Conservation (phyloP, 2,888 invertebrate species). For the Athalia rosae region DNA sequence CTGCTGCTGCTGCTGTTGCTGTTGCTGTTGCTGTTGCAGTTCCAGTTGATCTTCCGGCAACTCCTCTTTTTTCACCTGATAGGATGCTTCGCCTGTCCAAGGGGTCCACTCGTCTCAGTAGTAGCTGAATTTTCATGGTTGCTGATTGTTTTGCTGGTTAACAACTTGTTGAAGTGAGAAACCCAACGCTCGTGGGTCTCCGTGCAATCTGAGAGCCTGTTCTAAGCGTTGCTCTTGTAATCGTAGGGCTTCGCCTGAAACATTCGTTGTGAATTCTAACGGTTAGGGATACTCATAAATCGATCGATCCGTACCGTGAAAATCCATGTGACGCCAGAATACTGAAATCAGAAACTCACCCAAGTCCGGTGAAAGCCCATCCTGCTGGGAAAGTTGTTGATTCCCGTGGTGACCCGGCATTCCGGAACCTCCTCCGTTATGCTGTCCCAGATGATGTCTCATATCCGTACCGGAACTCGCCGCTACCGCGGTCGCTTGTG, state of each 20-base stretch:
- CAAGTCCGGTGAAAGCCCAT: conserved; percentile 69
- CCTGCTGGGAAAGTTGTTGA: conserved; percentile 70
- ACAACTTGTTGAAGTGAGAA: conserved; percentile 79
- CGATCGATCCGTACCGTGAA: neutral
- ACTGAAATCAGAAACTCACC: conserved; percentile 57
- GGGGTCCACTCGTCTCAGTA: conserved; percentile 80
- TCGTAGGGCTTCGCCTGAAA: conserved; percentile 71
- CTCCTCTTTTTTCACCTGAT: conserved; percentile 37
- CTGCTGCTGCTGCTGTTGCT: conserved; percentile 58
- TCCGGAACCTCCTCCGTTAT: conserved; percentile 69
- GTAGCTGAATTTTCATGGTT: conserved; percentile 88
- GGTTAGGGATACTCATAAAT: no score
- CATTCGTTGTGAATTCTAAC: neutral
- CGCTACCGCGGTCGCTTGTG: conserved; percentile 69
- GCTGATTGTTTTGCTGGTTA: conserved; percentile 76
- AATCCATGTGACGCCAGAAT: neutral
- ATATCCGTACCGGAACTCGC: conserved; percentile 73
- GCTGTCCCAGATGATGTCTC: conserved; percentile 72
- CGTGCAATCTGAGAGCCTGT: conserved; percentile 87
- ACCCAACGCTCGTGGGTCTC: conserved; percentile 86
- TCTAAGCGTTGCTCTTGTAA: conserved; percentile 88
- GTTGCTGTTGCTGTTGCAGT: conserved; percentile 61
- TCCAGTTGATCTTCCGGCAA: no score
- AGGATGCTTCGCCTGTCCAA: conserved; percentile 69
- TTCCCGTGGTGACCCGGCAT: conserved; percentile 71